phyloP scores from a whole-genome alignment of 2,797 vertebrate species.

The Mormyrops boulengeri region DNA sequence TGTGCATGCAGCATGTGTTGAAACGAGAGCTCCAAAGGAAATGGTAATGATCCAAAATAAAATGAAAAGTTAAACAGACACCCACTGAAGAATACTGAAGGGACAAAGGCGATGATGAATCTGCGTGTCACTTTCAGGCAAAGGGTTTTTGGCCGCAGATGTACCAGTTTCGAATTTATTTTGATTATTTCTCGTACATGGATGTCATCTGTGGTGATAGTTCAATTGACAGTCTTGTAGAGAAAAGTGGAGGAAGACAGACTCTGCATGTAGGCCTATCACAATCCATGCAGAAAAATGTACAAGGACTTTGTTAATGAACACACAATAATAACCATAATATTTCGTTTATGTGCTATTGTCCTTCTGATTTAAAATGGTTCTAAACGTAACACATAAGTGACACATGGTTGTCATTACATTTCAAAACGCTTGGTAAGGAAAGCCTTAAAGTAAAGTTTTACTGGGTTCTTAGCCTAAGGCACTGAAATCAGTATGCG shows the following conservation, averaged over 20 bases:
- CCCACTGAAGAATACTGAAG: background rate
- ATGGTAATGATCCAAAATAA: slow-evolving; percentile 8
- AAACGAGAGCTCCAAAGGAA: slow-evolving; percentile 13
- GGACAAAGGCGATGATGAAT: background rate
- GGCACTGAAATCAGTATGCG: background rate
- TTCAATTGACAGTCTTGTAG: background rate
- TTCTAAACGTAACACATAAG: background rate
- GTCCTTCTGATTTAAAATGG: background rate
- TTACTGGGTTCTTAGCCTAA: background rate
- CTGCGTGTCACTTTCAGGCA: background rate
- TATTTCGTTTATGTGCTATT: background rate
- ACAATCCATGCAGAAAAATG: background rate
- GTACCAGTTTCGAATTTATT: background rate
- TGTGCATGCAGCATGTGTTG: background rate
- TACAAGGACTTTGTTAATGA: background rate
- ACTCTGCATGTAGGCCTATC: background rate
- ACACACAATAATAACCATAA: background rate
- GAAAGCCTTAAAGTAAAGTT: background rate
- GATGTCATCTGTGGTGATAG: background rate
- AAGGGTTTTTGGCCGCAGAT: background rate
- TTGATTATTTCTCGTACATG: background rate
- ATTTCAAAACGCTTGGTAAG: background rate
- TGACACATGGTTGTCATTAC: background rate
- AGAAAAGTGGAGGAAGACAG: background rate
- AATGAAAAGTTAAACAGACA: background rate